Evolutionary conservation across 37 sponge, comb jelly and placozoan genomes (phyloP).

Genomic region (Petrosia ficiformis): DNA sequence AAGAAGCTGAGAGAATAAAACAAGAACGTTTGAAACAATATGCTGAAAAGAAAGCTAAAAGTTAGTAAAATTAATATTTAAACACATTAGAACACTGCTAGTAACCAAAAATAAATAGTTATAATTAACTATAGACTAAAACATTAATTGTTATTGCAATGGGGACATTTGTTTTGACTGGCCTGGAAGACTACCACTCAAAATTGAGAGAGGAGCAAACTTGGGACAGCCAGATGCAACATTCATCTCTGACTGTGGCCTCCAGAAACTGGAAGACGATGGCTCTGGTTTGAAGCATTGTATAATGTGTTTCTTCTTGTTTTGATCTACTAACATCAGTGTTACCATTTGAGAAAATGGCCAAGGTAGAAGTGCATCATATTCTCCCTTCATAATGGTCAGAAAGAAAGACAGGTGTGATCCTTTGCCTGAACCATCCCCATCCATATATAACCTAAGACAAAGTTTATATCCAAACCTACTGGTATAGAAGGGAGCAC

Average conservation of each 20-base stretch:
- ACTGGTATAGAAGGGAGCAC: slow-evolving; percentile 82
- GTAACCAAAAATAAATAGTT: too few species aligned
- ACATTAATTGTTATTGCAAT: too few species aligned
- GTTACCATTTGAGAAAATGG: slow-evolving; percentile 74
- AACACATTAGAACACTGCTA: too few species aligned
- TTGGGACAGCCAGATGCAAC: slow-evolving; percentile 84
- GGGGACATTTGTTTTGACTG: too few species aligned
- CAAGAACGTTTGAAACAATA: slow-evolving; percentile 58
- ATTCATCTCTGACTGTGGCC: slow-evolving; percentile 74
- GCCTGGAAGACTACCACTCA: too few species aligned
- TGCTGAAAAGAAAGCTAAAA: slow-evolving; percentile 64
- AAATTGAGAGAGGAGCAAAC: slow-evolving; percentile 65
- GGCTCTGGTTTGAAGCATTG: slow-evolving; percentile 74
- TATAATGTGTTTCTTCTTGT: slow-evolving; percentile 43
- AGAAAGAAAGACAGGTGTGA: slow-evolving; percentile 73
- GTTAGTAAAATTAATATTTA: slow-evolving; percentile 32
- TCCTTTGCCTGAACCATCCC: slow-evolving; percentile 77
- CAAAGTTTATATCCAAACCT: slow-evolving; percentile 81
- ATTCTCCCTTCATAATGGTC: slow-evolving; percentile 82
- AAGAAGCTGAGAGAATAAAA: slow-evolving; percentile 57
- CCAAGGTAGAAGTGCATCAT: slow-evolving; percentile 80
- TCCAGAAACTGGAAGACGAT: slow-evolving; percentile 48
- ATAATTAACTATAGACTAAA: too few species aligned
- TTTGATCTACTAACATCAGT: slow-evolving; percentile 64
- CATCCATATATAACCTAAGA: slow-evolving; percentile 80